Base-by-base conservation (phyloP, 2,113 vertebrate genomes). In the Rhineura floridana region DNA sequence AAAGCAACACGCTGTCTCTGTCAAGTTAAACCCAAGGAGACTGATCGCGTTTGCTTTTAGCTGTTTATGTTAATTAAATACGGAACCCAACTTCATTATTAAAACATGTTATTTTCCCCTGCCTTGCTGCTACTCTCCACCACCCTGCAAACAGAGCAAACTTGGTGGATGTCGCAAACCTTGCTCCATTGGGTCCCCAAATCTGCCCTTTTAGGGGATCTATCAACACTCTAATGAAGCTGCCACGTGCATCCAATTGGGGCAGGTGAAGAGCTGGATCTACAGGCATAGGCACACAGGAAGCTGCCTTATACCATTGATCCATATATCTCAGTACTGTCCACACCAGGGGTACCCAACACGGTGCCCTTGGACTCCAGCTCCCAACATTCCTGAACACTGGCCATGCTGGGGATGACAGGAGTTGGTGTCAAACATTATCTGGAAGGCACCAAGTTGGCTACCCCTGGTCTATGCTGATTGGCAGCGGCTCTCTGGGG, bases 1-100 rank as follows among this genome's bases (percentile, higher is more conserved):
- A n/a, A 76, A 93, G 90, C 91, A 30, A 19, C 79, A 1, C 2
- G 30, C 87, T 72, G 21, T 33, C 83, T 81, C 89, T 10, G 80
- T 36, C 83, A 11, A 65, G 70, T 70, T 48, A 75, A 62, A 73
- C 85, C 87, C 3, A 39, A 84, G 84, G 90, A 77, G 87, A 83
- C 55, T 67, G 0, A 36, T 44, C 23, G 19, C 6, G 46, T 25
- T 1, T 83, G 86, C 78, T 85, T 0, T 77, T 52, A 52, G 92
- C 81, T 65, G 84, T 15, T 86, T 25, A 1, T 52, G 91, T 59
- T 86, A 52, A 85, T 88, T 65, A 73, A 89, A 33, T 0, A 33
- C 89, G 23, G 67, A 33, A 4, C 0, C 30, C 67, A 2, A 73
- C 85, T 8, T 87, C 89, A 1, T 91, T 89, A 86, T 73, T 19